phyloP scores from a whole-genome alignment of 2,888 invertebrate species.

The Drosophila anomelani region DNA sequence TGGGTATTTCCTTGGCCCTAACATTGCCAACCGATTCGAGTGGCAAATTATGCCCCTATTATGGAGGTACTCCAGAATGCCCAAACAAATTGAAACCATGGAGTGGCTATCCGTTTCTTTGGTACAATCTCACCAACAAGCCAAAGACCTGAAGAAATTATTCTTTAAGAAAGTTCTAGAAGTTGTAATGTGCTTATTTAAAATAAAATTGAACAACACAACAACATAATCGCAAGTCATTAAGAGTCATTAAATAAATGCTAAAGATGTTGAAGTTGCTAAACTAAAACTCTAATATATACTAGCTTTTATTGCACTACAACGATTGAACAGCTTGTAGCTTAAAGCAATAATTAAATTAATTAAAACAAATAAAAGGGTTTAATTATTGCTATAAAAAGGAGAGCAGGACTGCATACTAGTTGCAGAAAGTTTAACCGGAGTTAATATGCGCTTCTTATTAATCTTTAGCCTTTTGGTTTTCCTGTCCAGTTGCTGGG shows the following conservation, averaged over 20 bases:
- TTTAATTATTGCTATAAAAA: not conserved
- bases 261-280: not conserved
- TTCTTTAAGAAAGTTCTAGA: not conserved
- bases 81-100: too few species aligned
- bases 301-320: not conserved
- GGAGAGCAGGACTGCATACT: not conserved
- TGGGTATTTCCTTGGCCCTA: too few species aligned
- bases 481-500: conserved; percentile 9
- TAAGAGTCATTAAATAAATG: not conserved
- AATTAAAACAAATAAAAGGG: not conserved
- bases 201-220: not conserved
- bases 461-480: not conserved
- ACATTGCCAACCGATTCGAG: too few species aligned
- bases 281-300: too few species aligned
- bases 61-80: too few species aligned
- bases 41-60: too few species aligned
- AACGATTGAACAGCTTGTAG: not conserved
- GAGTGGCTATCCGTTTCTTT: not conserved
- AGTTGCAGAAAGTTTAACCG: not conserved
- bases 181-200: too few species aligned
- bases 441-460: conserved; percentile 22
- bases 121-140: not conserved
- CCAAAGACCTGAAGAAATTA: not conserved
- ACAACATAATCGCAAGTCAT: too few species aligned
- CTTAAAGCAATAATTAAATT: not conserved